Base-by-base conservation (phyloP, 2,797 vertebrate genomes). In the Notolepis coatsorum region DNA sequence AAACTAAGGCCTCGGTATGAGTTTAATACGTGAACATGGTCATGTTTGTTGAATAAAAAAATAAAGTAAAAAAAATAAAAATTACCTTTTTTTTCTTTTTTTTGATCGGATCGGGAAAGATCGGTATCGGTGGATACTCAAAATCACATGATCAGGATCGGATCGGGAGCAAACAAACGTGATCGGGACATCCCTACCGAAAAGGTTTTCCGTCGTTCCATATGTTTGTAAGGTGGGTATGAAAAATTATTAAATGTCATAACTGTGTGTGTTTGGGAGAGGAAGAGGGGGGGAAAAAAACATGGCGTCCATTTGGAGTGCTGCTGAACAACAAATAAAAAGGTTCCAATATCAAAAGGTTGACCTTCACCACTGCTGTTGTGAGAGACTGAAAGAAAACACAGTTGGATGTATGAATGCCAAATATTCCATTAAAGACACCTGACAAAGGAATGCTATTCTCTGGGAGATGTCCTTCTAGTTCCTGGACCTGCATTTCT, bases 351-450 rank as follows among this genome's bases (percentile, higher is more conserved):
- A 75, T 73, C 73, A 73, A 68, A 1, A 75, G 76, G 24, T 25
- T 46, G 73, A 84, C 83, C 77, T 84, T 82, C 75, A 65, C 58
- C 52, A 53, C 31, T 63, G 51, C 61, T 62, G 56, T 47, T 52
- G 61, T 75, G 25, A 5, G 23, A 48, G 43, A 62, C 43, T 55
- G 50, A 58, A 67, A n/a, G 47, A 62, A 77, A 61, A 27, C 39
- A 2, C 25, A 52, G 77, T 2, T 30, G 71, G 72, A 67, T 45
- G 53, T 30, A 51, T 76, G 77, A 84, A 81, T 76, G 62, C 63
- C 68, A 71, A 71, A 49, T 50, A 70, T 67, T 70, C 66, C 18
- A 75, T 75, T 77, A 68, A 68, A 76, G 53, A 17, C 28, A 25
- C 17, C 58, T 33, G 79, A 81, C 81, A 81, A 79, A 84, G 61